phyloP scores from a whole-genome alignment of 2,113 vertebrate genomes.

The Chionomys nivalis region DNA sequence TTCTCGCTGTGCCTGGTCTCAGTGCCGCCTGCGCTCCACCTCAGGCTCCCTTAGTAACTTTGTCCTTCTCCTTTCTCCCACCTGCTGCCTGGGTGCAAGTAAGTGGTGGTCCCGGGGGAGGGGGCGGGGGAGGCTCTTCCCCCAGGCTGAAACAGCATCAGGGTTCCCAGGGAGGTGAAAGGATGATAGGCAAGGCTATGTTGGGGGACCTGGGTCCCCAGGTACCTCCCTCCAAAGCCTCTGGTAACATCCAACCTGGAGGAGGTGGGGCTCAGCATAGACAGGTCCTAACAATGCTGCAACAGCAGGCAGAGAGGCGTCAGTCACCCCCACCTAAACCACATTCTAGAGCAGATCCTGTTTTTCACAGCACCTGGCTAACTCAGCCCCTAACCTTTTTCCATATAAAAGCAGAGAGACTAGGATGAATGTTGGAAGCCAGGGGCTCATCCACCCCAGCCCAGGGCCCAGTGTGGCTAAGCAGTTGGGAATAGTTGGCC shows the following conservation, averaged over 20 bases:
- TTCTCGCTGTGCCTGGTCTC: background rate
- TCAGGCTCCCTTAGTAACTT: background rate
- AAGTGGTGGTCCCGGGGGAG: background rate
- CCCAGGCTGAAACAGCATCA: background rate
- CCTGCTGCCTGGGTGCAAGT: conserved; percentile 7
- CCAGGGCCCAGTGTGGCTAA: accelerated
- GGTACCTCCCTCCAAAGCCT: background rate
- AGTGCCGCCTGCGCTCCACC: accelerated
- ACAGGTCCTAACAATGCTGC: background rate
- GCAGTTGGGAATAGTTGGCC: background rate
- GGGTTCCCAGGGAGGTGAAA: background rate
- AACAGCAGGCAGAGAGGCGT: too few species aligned
- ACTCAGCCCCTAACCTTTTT: background rate
- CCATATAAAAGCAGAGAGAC: background rate
- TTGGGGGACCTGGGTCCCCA: background rate
- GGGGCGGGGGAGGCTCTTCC: too few species aligned
- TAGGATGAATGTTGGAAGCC: background rate
- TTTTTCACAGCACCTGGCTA: too few species aligned
- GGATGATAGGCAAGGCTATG: background rate
- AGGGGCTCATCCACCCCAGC: background rate
- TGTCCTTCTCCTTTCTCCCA: background rate
- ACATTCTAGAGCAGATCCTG: background rate
- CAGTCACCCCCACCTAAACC: background rate
- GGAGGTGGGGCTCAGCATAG: background rate
- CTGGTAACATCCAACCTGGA: background rate